Evolutionary conservation across 2,113 vertebrate species (phyloP), one percentile per base, ranked within the genome.

Genomic region (Tetrax tetrax): DNA sequence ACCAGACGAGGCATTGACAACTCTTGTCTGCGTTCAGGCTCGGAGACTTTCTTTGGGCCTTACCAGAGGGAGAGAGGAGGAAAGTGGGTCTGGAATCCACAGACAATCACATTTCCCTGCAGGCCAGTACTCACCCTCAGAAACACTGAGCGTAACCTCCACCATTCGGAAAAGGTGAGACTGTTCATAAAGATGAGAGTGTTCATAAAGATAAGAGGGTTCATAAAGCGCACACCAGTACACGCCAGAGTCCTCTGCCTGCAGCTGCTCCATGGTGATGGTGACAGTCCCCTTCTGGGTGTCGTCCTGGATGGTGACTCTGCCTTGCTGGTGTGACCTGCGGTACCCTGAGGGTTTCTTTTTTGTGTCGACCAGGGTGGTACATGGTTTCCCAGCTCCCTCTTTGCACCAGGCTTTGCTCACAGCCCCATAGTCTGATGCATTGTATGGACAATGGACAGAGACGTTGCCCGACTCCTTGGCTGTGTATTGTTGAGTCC

Each of bases 221-320:
- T n/a, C n/a, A n/a, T 50, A 76, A 3, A 97, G 95, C 1, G 81
- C 96, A 17, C 98, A 98, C 75, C 25, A 95, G 85, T 97, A 98
- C 21, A 95, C 48, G 0, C 97, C 97, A 0, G 96, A 61, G 64
- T 98, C 97, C 60, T 68, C 22, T 19, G 1, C 45, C 74, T 6
- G 91, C 78, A 98, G 89, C 29, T 63, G 41, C 35, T 28, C 16
- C 89, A 98, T 86, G 59, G 1, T 4, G 85, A 98, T 1, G 0
- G 43, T 48, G 47, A 97, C 31, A 10, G 64, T 4, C 13, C 87
- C 65, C 11, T 82, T 61, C 13, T 0, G 1, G 5, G 3, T 13
- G n/a, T 88, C 6, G 0, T 97, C 95, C 80, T 27, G 38, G 35
- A 97, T 91, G 0, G 3, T 85, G n/a, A 83, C 10, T 25, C 59